Percentiles rank a stretch among this genome's conserved stretches.
These are phyloP conservation scores for Auanema sp. DNA, from an alignment of 2,888 invertebrate species.

Conservation along the genomic window DNA sequence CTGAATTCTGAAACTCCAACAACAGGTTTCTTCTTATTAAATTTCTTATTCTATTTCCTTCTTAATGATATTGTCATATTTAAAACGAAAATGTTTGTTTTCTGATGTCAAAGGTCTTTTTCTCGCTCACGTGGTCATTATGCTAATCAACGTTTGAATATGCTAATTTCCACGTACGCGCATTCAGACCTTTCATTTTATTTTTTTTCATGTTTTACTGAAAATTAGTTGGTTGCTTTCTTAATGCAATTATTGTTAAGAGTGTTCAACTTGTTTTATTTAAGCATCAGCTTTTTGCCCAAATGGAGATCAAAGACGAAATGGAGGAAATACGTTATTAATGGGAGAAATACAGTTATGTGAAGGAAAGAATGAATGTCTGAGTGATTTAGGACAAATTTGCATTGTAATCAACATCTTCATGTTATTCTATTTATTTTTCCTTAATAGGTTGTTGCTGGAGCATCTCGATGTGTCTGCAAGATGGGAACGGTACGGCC, in stretches of 20 bases:
- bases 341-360: slow-evolving; percentile 38
- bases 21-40: neutral
- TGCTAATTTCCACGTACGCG: neutral
- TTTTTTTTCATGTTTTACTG: neutral
- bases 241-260: no score
- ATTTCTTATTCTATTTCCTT: neutral
- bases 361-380: slow-evolving; percentile 33
- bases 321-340: slow-evolving; percentile 26
- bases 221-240: no score
- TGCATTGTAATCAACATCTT: slow-evolving; percentile 49
- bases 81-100: neutral
- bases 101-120: neutral
- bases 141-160: neutral
- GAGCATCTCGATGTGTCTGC: slow-evolving; percentile 60
- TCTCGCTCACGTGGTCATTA: no score
- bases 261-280: neutral
- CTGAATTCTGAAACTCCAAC: slow-evolving; percentile 9
- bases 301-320: slow-evolving; percentile 24
- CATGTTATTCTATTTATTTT: neutral
- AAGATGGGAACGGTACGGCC: slow-evolving; percentile 59
- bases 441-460: slow-evolving; percentile 51
- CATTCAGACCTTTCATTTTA: neutral
- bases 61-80: no score
- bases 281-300: slow-evolving; percentile 19
- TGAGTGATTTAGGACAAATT: slow-evolving; percentile 52